Evolutionary conservation across 2,113 vertebrate species (phyloP), one percentile per base, ranked within the genome.

Genomic region (Pollachius pollachius): DNA sequence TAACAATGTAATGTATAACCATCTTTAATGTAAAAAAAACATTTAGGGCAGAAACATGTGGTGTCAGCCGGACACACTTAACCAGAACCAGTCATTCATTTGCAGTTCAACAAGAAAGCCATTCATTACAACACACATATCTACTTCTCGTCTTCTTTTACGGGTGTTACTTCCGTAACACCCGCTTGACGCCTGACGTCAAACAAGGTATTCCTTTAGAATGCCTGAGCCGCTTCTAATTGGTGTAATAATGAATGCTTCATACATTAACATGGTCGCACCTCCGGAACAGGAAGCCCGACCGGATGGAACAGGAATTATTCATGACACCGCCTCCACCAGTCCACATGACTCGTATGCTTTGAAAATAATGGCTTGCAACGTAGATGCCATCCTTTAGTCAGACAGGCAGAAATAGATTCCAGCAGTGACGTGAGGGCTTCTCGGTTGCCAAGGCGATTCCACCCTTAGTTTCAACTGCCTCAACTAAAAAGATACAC

Each of bases 201-300:
- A 23, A 15, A 56, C 69, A 72, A 25, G 73, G 73, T 78, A 65
- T 64, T 81, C 74, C 30, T 78, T 82, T 52, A 15, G 63, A 84
- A 87, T 87, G 84, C 82, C 79, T 30, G 59, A 67, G 69, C 78
- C 3, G 3, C 37, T 81, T 69, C 68, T 72, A 52, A 41, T 41
- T 68, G 75, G 71, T 81, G 88, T 72, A 84, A 88, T 82, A 84
- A 86, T 86, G 70, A 84, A 84, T 81, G 70, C 3, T 77, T 82
- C 77, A 83, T 79, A 76, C 76, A 84, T 80, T 80, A 81, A 87
- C 81, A 82, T 75, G 75, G 70, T 78, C 83, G 81, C 79, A 72
- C 76, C 74, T 69, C 82, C 65, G 70, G 76, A 75, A 75, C 80
- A 80, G 83, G 87, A 89, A 85, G 81, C 63, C 68, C 74, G 70